These are phyloP conservation scores for Rhingia campestris DNA, from an alignment of 2,888 invertebrate genomes.

Conservation along the genomic window DNA sequence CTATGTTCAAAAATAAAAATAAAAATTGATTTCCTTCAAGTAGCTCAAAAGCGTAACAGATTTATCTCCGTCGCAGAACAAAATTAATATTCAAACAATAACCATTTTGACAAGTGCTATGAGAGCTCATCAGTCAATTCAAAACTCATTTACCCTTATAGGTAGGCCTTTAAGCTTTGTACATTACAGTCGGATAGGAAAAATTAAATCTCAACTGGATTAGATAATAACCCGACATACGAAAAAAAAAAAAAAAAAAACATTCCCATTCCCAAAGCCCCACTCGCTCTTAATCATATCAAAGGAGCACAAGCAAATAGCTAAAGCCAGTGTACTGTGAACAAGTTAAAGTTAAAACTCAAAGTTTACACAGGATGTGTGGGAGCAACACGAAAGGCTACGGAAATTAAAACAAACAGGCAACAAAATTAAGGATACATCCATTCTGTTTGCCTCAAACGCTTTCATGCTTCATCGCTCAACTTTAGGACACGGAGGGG, in stretches of 20 bases:
- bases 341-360: slow-evolving; percentile 20
- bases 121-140: slow-evolving; percentile 17
- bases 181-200: too few species aligned
- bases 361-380: slow-evolving; percentile 4
- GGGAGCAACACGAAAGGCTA: slow-evolving; percentile 3
- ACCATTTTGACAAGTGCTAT: slow-evolving; percentile 40
- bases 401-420: slow-evolving; percentile 13
- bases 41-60: slow-evolving; percentile 39
- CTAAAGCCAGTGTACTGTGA: neutral
- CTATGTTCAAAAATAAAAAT: slow-evolving; percentile 15
- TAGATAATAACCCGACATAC: too few species aligned
- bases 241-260: too few species aligned
- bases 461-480: slow-evolving; percentile 7
- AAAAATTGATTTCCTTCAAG: slow-evolving; percentile 48
- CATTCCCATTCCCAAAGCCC: too few species aligned
- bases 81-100: slow-evolving; percentile 25
- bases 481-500: neutral
- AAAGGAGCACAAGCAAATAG: neutral
- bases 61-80: slow-evolving; percentile 50
- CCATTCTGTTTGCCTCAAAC: neutral
- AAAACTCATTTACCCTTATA: neutral
- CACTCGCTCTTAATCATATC: too few species aligned
- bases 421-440: slow-evolving; percentile 24
- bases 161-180: neutral
- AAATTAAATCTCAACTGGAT: too few species aligned